These are phyloP conservation scores for Xestia ashworthii DNA, from an alignment of 2,888 invertebrate species.

Conservation along the genomic window DNA sequence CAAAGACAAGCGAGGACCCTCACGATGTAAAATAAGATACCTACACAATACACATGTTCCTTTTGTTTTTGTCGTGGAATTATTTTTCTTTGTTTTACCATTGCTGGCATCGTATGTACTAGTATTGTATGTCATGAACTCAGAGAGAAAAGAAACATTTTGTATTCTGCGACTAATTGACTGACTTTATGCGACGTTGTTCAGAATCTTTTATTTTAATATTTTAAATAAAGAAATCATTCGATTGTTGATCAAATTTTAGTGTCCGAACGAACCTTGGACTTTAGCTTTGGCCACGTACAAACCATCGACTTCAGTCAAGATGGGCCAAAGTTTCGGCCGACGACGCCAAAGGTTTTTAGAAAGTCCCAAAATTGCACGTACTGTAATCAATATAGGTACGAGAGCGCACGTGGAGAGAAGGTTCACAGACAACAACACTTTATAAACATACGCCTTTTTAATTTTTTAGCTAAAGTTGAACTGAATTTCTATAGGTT, in stretches of 20 bases:
- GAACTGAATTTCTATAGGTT: background rate
- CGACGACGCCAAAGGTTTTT: no score
- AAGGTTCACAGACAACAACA: no score
- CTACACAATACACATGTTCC: slow-evolving; percentile 53
- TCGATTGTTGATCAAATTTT: background rate
- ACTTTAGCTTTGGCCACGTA: no score
- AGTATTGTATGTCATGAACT: slow-evolving; percentile 47
- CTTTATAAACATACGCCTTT: no score
- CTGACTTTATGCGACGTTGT: slow-evolving; percentile 17
- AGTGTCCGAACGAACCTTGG: background rate
- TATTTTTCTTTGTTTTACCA: slow-evolving; percentile 68
- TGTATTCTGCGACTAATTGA: slow-evolving; percentile 51
- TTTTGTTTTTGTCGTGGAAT: slow-evolving; percentile 59
- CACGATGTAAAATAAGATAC: slow-evolving; percentile 64
- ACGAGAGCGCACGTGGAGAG: no score
- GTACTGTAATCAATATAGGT: no score
- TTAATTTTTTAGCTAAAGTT: background rate
- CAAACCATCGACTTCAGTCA: background rate
- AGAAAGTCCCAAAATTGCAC: no score
- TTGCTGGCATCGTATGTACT: slow-evolving; percentile 60
- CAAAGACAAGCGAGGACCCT: slow-evolving; percentile 64
- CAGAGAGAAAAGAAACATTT: slow-evolving; percentile 45
- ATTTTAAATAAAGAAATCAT: background rate
- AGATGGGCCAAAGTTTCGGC: no score
- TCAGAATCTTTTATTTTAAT: slow-evolving; percentile 16